Evolutionary conservation across 2,888 invertebrate species (phyloP).

Genomic region (Chromoteleia sp.): DNA sequence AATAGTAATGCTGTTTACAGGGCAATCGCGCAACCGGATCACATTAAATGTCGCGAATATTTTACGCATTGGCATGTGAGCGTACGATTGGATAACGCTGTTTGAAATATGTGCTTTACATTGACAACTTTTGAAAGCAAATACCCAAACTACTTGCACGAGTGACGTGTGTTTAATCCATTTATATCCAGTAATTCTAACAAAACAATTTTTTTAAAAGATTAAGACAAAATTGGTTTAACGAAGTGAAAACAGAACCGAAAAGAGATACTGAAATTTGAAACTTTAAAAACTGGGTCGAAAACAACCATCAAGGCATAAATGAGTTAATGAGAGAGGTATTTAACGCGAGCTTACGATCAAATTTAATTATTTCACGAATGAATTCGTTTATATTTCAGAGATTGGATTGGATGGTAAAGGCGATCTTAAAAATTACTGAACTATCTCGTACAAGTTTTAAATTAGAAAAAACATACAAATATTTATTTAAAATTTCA

Average conservation of each 20-base stretch:
- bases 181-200: too few relatives aligned
- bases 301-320: too few relatives aligned
- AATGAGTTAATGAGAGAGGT: conserved; percentile 17
- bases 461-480: too few relatives aligned
- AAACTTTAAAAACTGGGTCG: too few relatives aligned
- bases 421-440: too few relatives aligned
- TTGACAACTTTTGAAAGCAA: conserved; percentile 35
- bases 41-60: conserved; percentile 32
- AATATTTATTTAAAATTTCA: too few relatives aligned
- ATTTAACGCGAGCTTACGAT: conserved; percentile 4
- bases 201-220: too few relatives aligned
- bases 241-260: too few relatives aligned
- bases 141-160: conserved; percentile 31
- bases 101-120: conserved; percentile 35
- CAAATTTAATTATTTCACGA: conserved; percentile 1
- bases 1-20: background rate
- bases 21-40: conserved; percentile 14
- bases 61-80: conserved; percentile 6
- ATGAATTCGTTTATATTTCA: conserved; percentile 6
- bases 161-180: conserved; percentile 1
- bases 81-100: conserved; percentile 23
- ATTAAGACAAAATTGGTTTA: too few relatives aligned
- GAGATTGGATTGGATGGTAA: background rate
- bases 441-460: too few relatives aligned
- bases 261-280: too few relatives aligned